Percentiles rank a stretch among this genome's conserved stretches.
Conservation (phyloP, 2,113 vertebrate species). For the Heloderma charlesbogerti region DNA sequence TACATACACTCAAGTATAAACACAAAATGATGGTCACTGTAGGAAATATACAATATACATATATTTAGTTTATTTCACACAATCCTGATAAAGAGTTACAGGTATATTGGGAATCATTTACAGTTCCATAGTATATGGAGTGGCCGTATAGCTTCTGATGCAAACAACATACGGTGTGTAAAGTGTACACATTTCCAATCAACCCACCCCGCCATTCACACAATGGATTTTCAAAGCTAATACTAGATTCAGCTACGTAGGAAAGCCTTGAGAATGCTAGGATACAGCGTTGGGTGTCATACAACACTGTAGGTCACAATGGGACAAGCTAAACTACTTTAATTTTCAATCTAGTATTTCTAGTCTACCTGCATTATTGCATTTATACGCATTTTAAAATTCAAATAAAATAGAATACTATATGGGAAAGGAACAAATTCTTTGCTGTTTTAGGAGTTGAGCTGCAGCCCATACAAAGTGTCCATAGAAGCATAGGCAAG, state of each 20-base stretch:
- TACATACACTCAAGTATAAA: neutral
- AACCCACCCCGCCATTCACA: conserved; percentile 72
- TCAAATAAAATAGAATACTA: conserved; percentile 76
- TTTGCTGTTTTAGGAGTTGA: conserved; percentile 77
- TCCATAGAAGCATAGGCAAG: conserved; percentile 77
- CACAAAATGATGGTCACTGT: conserved; percentile 37
- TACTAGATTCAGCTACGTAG: conserved; percentile 75
- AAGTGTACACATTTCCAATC: conserved; percentile 70
- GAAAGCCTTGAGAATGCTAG: conserved; percentile 74
- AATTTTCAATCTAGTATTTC: conserved; percentile 78
- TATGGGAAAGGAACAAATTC: conserved; percentile 77
- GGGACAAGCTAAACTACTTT: conserved; percentile 81
- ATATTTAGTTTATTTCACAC: conserved; percentile 79
- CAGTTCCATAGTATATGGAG: conserved; percentile 77
- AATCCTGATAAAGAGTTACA: conserved; percentile 77
- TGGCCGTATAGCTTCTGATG: conserved; percentile 76
- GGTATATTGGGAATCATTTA: conserved; percentile 76
- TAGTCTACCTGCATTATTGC: conserved; percentile 85
- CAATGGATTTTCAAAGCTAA: conserved; percentile 77
- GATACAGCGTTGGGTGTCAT: conserved; percentile 72
- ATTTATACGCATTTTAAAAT: conserved; percentile 82
- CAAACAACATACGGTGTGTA: conserved; percentile 73
- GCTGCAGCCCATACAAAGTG: conserved; percentile 79
- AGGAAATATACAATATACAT: conserved; percentile 73
- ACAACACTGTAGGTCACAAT: conserved; percentile 79